phyloP scores from a whole-genome alignment of 37 sponge, comb jelly and placozoan species.

The Mnemiopsis leidyi region DNA sequence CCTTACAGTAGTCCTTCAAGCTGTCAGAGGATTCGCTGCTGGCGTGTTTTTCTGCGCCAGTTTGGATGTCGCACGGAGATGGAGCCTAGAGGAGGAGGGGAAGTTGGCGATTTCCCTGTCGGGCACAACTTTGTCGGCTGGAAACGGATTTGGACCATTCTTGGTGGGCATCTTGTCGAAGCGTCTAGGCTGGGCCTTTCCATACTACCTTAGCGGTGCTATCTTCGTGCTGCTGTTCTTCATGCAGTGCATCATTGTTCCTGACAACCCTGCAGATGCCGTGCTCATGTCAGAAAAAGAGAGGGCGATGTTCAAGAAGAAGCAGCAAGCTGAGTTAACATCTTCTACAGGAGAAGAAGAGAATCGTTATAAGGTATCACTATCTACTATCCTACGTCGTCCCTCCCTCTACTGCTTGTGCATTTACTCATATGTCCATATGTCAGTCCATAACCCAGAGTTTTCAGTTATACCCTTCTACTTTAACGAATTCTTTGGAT shows the following conservation, averaged over 20 bases:
- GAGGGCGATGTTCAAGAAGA: not conserved
- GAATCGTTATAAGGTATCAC: not conserved
- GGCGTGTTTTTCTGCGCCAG: not conserved
- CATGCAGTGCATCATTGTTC: not conserved
- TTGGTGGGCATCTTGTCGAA: not conserved
- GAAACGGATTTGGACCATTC: not conserved
- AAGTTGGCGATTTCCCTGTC: not conserved
- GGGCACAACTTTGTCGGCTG: not conserved
- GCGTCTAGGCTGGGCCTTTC: not conserved
- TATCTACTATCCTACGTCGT: not conserved
- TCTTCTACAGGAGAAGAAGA: not conserved
- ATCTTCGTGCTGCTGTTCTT: not conserved
- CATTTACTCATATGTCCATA: not conserved
- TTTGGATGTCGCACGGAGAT: not conserved
- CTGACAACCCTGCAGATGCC: not conserved
- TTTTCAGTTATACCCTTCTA: not conserved
- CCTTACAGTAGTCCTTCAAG: not conserved
- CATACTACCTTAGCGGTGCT: not conserved
- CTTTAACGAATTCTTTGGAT: not conserved
- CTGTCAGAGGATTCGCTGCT: not conserved
- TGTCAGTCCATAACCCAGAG: not conserved
- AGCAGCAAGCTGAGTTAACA: not conserved
- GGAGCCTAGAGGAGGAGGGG: not conserved
- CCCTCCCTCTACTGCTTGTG: not conserved
- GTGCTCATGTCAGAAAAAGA: not conserved